Percentiles rank a stretch among this genome's conserved stretches.
These are phyloP conservation scores for Morelia viridis DNA, from an alignment of 2,797 vertebrate species.

Conservation along the genomic window DNA sequence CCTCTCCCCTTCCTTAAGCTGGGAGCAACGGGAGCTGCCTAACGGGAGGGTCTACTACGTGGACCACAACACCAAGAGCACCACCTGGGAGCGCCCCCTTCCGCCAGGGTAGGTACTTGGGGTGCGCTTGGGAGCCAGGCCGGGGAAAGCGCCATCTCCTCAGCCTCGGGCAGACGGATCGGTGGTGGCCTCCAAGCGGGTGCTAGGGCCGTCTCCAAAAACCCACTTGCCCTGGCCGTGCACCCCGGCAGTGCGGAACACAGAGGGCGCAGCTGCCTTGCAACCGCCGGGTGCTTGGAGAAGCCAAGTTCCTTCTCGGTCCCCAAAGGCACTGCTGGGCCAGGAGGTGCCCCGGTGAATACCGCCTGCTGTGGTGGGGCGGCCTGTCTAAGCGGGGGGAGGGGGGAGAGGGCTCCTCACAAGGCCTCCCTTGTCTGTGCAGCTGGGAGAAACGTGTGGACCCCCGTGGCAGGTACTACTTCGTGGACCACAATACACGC, in stretches of 20 bases:
- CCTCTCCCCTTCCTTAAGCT: conserved; percentile 74
- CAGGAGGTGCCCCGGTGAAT: too few relatives aligned
- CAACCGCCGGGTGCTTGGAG: neutral
- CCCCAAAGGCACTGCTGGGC: too few relatives aligned
- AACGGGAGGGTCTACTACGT: conserved; percentile 96
- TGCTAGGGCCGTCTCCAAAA: neutral
- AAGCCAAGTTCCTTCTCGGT: neutral
- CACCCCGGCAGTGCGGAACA: neutral
- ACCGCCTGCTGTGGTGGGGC: too few relatives aligned
- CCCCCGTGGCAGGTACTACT: conserved; percentile 91
- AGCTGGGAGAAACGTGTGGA: conserved; percentile 98
- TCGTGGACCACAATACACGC: conserved; percentile 96
- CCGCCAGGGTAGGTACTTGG: conserved; percentile 85
- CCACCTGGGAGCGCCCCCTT: conserved; percentile 97
- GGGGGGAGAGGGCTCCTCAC: neutral
- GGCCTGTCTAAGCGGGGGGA: too few relatives aligned
- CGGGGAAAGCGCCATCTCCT: too few relatives aligned
- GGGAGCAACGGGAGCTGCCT: conserved; percentile 94
- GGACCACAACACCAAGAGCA: conserved; percentile 98
- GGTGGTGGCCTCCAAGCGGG: too few relatives aligned
- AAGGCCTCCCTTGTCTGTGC: conserved; percentile 36
- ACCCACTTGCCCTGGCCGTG: neutral
- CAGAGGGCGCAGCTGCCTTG: neutral
- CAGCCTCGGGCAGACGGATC: neutral
- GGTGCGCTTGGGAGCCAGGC: too few relatives aligned